phyloP scores from a whole-genome alignment of 1,140 invertebrate genomes.

The Chelonus insularis region DNA sequence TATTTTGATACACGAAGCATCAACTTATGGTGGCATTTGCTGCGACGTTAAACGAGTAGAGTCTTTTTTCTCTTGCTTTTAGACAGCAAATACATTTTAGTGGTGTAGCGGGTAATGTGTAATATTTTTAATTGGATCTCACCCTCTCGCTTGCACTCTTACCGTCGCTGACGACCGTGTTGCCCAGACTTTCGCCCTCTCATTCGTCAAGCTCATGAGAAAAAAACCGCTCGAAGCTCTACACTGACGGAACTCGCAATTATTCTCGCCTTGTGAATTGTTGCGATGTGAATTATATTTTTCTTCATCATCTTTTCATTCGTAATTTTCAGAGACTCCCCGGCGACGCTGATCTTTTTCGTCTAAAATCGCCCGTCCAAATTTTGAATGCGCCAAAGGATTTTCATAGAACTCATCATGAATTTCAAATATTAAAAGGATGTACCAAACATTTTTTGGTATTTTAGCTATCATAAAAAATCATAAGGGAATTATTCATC shows the following conservation, averaged over 20 bases:
- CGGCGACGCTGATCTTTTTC: conserved; percentile 4
- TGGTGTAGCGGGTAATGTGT: conserved; percentile 53
- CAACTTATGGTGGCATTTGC: background rate
- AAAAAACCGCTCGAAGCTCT: conserved; percentile 41
- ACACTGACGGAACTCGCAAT: conserved; percentile 46
- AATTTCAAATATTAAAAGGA: too few relatives aligned
- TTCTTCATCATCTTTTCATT: conserved; percentile 22
- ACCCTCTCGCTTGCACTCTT: conserved; percentile 15
- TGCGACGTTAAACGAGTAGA: conserved; percentile 22
- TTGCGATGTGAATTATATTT: conserved; percentile 45
- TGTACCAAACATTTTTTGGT: too few relatives aligned
- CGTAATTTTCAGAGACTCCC: conserved; percentile 9
- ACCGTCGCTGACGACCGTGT: background rate
- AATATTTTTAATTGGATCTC: conserved; percentile 60
- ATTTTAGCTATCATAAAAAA: too few relatives aligned
- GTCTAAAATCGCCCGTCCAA: background rate
- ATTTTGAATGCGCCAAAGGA: background rate
- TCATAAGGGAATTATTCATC: too few relatives aligned
- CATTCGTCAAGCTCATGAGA: conserved; percentile 10
- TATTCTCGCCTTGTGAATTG: conserved; percentile 51
- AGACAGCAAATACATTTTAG: conserved; percentile 57
- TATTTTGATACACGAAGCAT: background rate
- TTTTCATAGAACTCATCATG: background rate
- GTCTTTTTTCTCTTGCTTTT: conserved; percentile 42
- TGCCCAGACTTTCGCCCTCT: conserved; percentile 10